Evolutionary conservation across 2,797 vertebrate genomes (phyloP).

Genomic region (Ciconia nigra): DNA sequence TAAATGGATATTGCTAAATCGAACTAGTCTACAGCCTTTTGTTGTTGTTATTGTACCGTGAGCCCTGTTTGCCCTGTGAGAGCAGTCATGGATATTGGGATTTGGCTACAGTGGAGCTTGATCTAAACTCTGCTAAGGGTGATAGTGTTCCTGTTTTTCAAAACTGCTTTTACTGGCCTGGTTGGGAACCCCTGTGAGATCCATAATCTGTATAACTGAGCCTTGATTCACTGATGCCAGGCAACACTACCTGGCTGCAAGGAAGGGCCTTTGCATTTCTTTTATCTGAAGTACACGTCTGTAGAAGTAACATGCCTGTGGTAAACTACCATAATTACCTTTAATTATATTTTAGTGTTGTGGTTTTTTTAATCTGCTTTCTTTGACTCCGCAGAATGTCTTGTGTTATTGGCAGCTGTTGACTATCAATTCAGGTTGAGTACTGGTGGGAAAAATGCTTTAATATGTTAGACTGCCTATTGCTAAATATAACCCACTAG

Average conservation of each 20-base stretch:
- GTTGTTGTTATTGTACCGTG: neutral
- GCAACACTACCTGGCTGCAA: neutral
- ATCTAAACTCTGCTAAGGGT: neutral
- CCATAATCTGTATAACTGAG: neutral
- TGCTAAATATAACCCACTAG: slow-evolving; percentile 20
- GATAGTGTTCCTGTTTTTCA: neutral
- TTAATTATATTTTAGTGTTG: neutral
- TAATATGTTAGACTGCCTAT: neutral
- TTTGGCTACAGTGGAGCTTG: neutral
- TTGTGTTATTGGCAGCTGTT: slow-evolving; percentile 27
- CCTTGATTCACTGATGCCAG: neutral
- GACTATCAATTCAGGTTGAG: slow-evolving; percentile 36
- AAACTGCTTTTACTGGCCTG: neutral
- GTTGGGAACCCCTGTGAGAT: neutral
- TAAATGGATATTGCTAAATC: neutral
- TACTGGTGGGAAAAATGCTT: slow-evolving; percentile 5
- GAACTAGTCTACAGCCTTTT: neutral
- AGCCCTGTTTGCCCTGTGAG: neutral
- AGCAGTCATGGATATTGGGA: neutral
- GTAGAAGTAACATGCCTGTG: neutral
- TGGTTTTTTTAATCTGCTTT: neutral
- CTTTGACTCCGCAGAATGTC: neutral
- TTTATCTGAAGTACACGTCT: neutral
- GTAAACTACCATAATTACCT: neutral
- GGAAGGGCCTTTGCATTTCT: neutral